phyloP scores from a whole-genome alignment of 2,888 invertebrate species.

The Acanthosepion esculentum region DNA sequence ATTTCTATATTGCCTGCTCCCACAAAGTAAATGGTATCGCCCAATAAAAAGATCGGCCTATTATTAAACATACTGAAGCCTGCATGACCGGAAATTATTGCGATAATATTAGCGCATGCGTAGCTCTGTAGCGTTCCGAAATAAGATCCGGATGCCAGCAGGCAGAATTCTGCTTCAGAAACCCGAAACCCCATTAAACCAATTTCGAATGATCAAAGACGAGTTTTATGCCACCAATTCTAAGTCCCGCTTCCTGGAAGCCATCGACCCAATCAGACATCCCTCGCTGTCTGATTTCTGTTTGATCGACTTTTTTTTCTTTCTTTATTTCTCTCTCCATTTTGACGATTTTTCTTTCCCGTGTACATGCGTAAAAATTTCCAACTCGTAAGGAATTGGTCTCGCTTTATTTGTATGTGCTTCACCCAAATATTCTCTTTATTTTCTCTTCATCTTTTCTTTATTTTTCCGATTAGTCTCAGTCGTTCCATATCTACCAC shows the following conservation, averaged over 20 bases:
- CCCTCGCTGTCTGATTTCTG: neutral
- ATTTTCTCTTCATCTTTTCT: too few relatives aligned
- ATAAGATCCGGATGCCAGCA: neutral
- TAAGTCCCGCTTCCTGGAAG: neutral
- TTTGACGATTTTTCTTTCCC: neutral
- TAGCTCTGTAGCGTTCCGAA: neutral
- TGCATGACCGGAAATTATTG: conserved; percentile 9
- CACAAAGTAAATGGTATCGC: neutral
- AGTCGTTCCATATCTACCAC: too few relatives aligned
- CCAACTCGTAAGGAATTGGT: neutral
- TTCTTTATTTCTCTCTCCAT: neutral
- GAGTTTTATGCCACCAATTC: neutral
- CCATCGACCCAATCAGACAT: neutral
- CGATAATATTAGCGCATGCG: conserved; percentile 33
- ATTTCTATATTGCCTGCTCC: neutral
- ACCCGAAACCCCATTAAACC: neutral
- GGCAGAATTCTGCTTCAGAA: neutral
- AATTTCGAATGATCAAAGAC: neutral
- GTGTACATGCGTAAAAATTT: neutral
- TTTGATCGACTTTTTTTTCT: neutral
- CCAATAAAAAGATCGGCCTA: neutral
- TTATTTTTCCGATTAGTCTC: too few relatives aligned
- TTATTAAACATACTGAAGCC: conserved; percentile 2
- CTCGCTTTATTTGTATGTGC: too few relatives aligned
- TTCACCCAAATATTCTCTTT: too few relatives aligned